phyloP scores from a whole-genome alignment of 2,888 invertebrate species.

The Drosophila ochracea region DNA sequence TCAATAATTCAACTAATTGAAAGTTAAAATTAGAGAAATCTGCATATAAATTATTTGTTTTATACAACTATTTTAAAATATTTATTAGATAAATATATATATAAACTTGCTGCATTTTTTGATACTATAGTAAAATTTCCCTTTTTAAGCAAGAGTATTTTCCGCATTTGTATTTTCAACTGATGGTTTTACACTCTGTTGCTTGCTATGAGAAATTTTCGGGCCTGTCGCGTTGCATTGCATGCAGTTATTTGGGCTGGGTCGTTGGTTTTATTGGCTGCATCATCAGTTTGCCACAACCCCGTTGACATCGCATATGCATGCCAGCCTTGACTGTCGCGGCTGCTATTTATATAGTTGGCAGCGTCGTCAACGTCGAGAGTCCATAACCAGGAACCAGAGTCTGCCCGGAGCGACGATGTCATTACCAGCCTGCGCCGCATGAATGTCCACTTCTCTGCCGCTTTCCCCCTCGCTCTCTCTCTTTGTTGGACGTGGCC shows the following conservation, averaged over 20 bases:
- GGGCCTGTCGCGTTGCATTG: conserved; percentile 29
- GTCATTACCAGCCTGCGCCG: conserved; percentile 58
- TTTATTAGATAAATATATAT: background rate
- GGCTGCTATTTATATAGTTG: conserved; percentile 72
- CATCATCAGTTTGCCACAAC: conserved; percentile 26
- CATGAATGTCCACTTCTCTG: conserved; percentile 6
- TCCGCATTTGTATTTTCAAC: conserved; percentile 2
- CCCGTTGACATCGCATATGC: conserved; percentile 8
- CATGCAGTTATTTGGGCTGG: conserved; percentile 53
- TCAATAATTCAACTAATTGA: background rate
- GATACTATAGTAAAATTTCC: background rate
- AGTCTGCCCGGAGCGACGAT: conserved; percentile 49
- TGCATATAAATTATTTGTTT: background rate
- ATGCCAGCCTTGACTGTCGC: conserved; percentile 6
- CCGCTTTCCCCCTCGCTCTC: background rate
- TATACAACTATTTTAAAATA: background rate
- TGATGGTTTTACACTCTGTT: conserved; percentile 9
- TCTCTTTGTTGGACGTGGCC: conserved; percentile 8
- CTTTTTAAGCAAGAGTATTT: conserved; percentile 27
- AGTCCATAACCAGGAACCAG: conserved; percentile 42
- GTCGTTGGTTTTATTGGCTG: conserved; percentile 75
- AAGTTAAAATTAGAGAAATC: background rate
- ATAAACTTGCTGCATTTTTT: background rate
- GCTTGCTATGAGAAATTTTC: conserved; percentile 30
- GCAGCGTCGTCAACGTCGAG: conserved; percentile 36